phyloP scores from a whole-genome alignment of 2,888 invertebrate species.

The Elaeidobius kamerunicus region DNA sequence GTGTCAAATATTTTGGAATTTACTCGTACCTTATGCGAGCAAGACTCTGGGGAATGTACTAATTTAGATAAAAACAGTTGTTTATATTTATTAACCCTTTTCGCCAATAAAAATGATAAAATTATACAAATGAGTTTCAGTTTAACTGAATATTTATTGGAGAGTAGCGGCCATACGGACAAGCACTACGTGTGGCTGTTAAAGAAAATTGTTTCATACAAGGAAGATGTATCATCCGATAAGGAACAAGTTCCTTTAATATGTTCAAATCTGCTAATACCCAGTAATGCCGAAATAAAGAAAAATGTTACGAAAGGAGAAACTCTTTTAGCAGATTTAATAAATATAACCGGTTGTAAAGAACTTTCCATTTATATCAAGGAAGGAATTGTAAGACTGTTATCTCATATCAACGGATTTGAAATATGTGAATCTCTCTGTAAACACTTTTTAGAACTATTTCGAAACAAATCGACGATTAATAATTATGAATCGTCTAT shows the following conservation, averaged over 20 bases:
- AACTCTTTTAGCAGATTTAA: conserved; percentile 33
- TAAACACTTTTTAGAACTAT: conserved; percentile 32
- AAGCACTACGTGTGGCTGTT: conserved; percentile 1
- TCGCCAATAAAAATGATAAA: conserved; percentile 4
- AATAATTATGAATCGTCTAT: conserved; percentile 37
- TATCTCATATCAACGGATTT: conserved; percentile 41
- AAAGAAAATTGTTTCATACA: conserved; percentile 25
- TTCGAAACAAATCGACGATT: conserved; percentile 24
- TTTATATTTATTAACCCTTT: conserved; percentile 23
- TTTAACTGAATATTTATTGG: not conserved
- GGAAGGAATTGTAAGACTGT: conserved; percentile 46
- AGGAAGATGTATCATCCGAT: conserved; percentile 61
- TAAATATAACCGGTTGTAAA: conserved; percentile 46
- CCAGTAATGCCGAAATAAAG: conserved; percentile 44
- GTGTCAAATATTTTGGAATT: conserved; percentile 4
- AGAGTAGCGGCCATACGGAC: not conserved
- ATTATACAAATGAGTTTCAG: conserved; percentile 10
- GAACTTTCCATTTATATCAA: conserved; percentile 50
- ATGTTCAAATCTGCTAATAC: conserved; percentile 54
- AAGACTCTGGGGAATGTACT: conserved; percentile 14
- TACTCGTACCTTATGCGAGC: not conserved
- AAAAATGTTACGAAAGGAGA: conserved; percentile 39
- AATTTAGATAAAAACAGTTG: conserved; percentile 27
- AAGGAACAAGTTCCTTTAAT: conserved; percentile 63
- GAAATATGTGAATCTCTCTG: conserved; percentile 41